phyloP scores from a whole-genome alignment of 1,140 invertebrate species.

The Drosophila nebulosa region DNA sequence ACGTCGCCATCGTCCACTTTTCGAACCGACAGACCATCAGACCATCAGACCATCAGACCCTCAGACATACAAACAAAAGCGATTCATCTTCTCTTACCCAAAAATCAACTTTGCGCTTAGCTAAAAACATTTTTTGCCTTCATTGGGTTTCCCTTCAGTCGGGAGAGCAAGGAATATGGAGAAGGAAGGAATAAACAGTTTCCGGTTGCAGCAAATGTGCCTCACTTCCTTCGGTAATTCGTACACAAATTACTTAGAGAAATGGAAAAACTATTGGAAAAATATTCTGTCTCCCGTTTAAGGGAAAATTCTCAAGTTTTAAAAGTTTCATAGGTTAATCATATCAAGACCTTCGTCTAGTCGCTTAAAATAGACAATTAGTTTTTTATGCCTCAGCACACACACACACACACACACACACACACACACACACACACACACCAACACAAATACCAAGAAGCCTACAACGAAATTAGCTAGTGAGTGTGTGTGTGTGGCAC shows the following conservation, averaged over 20 bases:
- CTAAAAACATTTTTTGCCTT: slow-evolving; percentile 54
- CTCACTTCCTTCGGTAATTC: slow-evolving; percentile 61
- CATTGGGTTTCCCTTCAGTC: slow-evolving; percentile 50
- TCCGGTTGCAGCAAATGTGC: slow-evolving; percentile 73
- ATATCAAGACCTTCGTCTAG: slow-evolving; percentile 31
- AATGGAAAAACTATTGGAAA: slow-evolving; percentile 10
- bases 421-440: slow-evolving; percentile 16
- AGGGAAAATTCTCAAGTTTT: slow-evolving; percentile 20
- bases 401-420: no score
- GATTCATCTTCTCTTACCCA: slow-evolving; percentile 65
- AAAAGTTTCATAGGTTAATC: slow-evolving; percentile 32
- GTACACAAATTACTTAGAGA: slow-evolving; percentile 72
- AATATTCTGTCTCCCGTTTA: neutral
- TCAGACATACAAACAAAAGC: slow-evolving; percentile 74
- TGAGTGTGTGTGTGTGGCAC: slow-evolving; percentile 6
- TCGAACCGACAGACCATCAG: neutral
- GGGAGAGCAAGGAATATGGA: neutral
- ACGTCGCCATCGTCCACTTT: neutral
- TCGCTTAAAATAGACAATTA: slow-evolving; percentile 59
- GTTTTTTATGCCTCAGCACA: slow-evolving; percentile 9
- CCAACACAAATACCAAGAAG: slow-evolving; percentile 21
- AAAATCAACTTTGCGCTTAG: slow-evolving; percentile 58
- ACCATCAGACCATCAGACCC: slow-evolving; percentile 17
- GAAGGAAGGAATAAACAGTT: slow-evolving; percentile 56
- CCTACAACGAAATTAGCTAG: slow-evolving; percentile 45